Evolutionary conservation across 1,140 invertebrate genomes (phyloP), one percentile per base, ranked within the genome.

Genomic region (Andricus grossulariae): DNA sequence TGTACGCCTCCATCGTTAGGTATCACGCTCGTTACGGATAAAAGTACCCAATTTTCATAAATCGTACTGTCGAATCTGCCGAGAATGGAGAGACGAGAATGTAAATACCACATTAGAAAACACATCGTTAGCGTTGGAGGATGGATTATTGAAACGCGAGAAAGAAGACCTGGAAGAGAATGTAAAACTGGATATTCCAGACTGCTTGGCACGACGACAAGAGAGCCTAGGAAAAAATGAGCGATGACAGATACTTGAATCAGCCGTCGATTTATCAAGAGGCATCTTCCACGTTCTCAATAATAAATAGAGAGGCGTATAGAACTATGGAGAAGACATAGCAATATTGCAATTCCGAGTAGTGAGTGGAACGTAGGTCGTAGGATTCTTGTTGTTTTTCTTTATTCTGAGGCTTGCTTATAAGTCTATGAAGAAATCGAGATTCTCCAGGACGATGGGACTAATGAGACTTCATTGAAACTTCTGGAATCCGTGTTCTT

Each of bases 31-130:
- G 21, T 66, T 66, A 66, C 39, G 60, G 55, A 66, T 32, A 66
- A 66, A 66, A 66, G 57, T 66, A 66, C 60, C 60, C 60, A 66
- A 66, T 66, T 66, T 66, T 66, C 60, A 66, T 66, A 66, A 66
- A 66, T 66, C 60, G 60, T 66, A 66, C 60, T 66, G 60, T 66
- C 60, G 60, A 66, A 66, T 66, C 60, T 66, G 15, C 60, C 60
- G 60, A 66, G 60, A 66, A 66, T 66, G 60, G 60, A 32, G 25
- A 66, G 60, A 66, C 60, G 16, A 66, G 60, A 66, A 66, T 66
- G 60, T 66, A 66, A 66, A 66, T 66, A 39, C 15, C 10, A n/a
- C 60, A 66, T 66, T 66, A 66, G 60, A 66, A 66, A 66, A 66
- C 60, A 66, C 60, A 66, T 66, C 60, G 60, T 66, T 66, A 66